Evolutionary conservation across 2,797 vertebrate genomes (phyloP).

Genomic region (Bryconaethiops microstoma): DNA sequence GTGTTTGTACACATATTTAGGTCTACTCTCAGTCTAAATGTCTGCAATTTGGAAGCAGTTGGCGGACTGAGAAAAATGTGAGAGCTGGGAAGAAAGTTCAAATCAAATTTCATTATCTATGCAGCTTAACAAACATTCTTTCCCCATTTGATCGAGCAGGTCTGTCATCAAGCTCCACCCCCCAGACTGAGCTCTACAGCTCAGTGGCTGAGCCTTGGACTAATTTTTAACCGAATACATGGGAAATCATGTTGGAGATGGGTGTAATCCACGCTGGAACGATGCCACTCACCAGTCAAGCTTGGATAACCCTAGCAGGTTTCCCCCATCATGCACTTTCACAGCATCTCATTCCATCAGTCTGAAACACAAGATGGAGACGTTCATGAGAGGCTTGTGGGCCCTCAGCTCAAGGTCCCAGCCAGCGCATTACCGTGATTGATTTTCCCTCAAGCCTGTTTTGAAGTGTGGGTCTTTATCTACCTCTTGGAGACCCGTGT

Average conservation of each 20-base stretch:
- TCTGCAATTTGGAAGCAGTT: too few relatives aligned
- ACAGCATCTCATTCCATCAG: neutral
- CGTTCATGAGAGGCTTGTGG: constrained; percentile 22
- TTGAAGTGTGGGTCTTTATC: constrained; percentile 39
- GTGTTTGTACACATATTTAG: too few relatives aligned
- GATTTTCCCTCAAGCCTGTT: constrained; percentile 36
- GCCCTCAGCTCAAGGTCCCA: constrained; percentile 34
- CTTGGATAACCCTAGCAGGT: neutral
- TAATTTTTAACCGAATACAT: neutral
- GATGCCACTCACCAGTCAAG: neutral
- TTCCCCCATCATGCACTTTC: constrained; percentile 1
- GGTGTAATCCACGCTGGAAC: neutral
- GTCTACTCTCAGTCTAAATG: too few relatives aligned
- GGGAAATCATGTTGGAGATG: neutral
- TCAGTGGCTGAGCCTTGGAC: too few relatives aligned
- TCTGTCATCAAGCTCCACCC: too few relatives aligned
- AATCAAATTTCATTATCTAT: too few relatives aligned
- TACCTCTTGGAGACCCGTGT: constrained; percentile 1
- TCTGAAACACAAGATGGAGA: constrained; percentile 20
- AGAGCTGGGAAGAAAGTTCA: too few relatives aligned
- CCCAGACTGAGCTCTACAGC: neutral
- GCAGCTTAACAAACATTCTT: too few relatives aligned
- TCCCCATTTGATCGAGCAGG: too few relatives aligned
- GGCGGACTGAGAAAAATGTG: too few relatives aligned
- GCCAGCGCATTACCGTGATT: constrained; percentile 30